Evolutionary conservation across 2,888 invertebrate genomes (phyloP).

Genomic region (Caradrina clavipalpis): DNA sequence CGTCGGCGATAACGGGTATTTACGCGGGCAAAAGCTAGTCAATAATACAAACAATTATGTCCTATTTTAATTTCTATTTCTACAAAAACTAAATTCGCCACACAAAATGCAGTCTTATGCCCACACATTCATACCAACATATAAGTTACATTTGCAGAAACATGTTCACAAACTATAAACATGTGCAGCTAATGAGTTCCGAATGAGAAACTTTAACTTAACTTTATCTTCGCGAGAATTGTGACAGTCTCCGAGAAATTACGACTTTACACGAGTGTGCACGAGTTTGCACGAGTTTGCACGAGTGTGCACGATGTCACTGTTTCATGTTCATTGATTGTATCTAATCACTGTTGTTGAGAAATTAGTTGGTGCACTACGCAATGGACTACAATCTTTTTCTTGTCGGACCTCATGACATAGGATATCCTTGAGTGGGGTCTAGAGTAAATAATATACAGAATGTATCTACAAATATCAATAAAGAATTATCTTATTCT

Average conservation of each 20-base stretch:
- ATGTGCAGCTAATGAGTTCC: slow-evolving; percentile 57
- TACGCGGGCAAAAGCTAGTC: too few species aligned
- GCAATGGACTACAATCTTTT: too few species aligned
- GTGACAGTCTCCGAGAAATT: slow-evolving; percentile 49
- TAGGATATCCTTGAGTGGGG: too few species aligned
- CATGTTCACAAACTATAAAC: slow-evolving; percentile 40
- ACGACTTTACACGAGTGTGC: slow-evolving; percentile 28
- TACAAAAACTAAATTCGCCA: slow-evolving; percentile 1
- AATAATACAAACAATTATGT: too few species aligned
- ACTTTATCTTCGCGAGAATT: slow-evolving; percentile 49
- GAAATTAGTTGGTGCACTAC: slow-evolving; percentile 4
- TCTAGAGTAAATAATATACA: too few species aligned
- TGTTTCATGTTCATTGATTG: slow-evolving; percentile 24
- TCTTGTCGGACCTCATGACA: too few species aligned
- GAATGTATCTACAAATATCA: too few species aligned
- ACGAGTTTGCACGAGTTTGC: slow-evolving; percentile 24
- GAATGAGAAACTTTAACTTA: slow-evolving; percentile 39
- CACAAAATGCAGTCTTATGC: not conserved
- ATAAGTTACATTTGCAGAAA: not conserved
- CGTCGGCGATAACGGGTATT: too few species aligned
- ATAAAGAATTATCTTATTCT: too few species aligned
- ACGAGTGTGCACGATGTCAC: slow-evolving; percentile 26
- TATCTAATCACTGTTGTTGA: slow-evolving; percentile 21
- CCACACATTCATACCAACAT: slow-evolving; percentile 4
- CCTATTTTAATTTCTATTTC: not conserved